Evolutionary conservation across 2,797 vertebrate genomes (phyloP), one percentile per base, ranked within the genome.

Genomic region (Sebastes steindachneri): DNA sequence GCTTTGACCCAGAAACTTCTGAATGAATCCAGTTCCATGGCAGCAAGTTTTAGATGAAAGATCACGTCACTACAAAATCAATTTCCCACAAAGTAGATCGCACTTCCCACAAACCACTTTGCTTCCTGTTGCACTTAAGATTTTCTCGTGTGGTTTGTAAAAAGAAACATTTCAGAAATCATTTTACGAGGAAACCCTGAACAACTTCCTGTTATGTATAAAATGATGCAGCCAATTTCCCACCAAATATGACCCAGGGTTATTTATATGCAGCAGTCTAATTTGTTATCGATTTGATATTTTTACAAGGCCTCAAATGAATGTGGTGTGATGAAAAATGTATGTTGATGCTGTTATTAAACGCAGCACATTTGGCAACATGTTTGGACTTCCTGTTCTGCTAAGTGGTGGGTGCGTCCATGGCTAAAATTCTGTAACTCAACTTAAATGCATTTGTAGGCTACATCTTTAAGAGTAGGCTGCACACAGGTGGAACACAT

Each of bases 151-250:
- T 35, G 48, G 21, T 55, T 67, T 41, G n/a, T 15, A 60, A 23
- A 31, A 60, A 51, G 14, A 23, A 75, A 65, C 14, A 23, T 15
- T 8, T 15, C 1, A 62, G n/a, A 67, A 60, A 31, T 28, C 1
- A 33, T 72, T 28, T 60, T 62, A 41, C 1, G 11, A 9, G 4
- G 6, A 79, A 54, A 54, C 7, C 23, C 54, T n/a, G 8, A 33
- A 72, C n/a, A 48, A 66, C 12, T n/a, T 82, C 63, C 62, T 51
- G 9, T 84, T 81, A 59, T 81, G 21, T 15, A 19, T 12, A 12
- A 74, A 59, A 63, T 25, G 15, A 79, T 45, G 14, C 29, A 62
- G 33, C 26, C 53, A 1, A 35, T 31, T 64, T 68, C 41, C 29
- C 53, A 37, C 4, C 67, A 68, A 31, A 54, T 26, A 19, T 78